phyloP scores from a whole-genome alignment of 1,140 invertebrate species.

The Trichomalopsis sarcophagae region DNA sequence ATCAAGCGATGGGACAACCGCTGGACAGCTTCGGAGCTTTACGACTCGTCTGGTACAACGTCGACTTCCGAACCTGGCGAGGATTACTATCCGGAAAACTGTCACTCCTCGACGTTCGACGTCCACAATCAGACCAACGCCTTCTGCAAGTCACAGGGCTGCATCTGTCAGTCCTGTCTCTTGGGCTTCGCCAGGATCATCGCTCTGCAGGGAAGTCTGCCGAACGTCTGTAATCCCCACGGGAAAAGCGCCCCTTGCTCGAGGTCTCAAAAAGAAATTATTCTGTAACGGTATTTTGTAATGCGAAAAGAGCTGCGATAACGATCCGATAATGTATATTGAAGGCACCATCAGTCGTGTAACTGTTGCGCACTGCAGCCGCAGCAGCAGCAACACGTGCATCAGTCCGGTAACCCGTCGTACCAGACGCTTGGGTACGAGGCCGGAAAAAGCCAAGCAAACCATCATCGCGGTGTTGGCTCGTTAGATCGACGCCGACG shows the following conservation, averaged over 20 bases:
- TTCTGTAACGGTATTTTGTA: too few species aligned
- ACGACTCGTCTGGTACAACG: slow-evolving; percentile 67
- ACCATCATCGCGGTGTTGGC: slow-evolving; percentile 54
- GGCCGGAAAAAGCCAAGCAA: background rate
- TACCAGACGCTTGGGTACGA: background rate
- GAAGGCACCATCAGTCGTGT: slow-evolving; percentile 7
- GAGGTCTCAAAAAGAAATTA: slow-evolving; percentile 50
- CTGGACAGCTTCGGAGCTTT: slow-evolving; percentile 67
- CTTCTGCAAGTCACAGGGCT: slow-evolving; percentile 62
- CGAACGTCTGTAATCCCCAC: slow-evolving; percentile 62
- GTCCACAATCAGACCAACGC: slow-evolving; percentile 52
- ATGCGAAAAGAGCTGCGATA: too few species aligned
- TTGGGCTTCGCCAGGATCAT: slow-evolving; percentile 65
- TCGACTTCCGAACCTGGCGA: slow-evolving; percentile 63
- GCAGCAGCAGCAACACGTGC: slow-evolving; percentile 38
- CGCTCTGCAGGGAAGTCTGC: slow-evolving; percentile 66
- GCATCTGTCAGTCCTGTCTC: slow-evolving; percentile 62
- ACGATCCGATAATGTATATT: background rate
- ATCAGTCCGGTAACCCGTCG: background rate
- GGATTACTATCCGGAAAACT: slow-evolving; percentile 60
- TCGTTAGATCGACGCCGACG: slow-evolving; percentile 66
- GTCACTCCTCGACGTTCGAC: slow-evolving; percentile 44
- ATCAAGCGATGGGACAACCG: slow-evolving; percentile 66
- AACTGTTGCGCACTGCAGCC: slow-evolving; percentile 8
- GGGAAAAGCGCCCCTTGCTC: slow-evolving; percentile 53